Evolutionary conservation across 2,797 vertebrate genomes (phyloP), one percentile per base, ranked within the genome.

Genomic region (Kryptopterus vitreolus): DNA sequence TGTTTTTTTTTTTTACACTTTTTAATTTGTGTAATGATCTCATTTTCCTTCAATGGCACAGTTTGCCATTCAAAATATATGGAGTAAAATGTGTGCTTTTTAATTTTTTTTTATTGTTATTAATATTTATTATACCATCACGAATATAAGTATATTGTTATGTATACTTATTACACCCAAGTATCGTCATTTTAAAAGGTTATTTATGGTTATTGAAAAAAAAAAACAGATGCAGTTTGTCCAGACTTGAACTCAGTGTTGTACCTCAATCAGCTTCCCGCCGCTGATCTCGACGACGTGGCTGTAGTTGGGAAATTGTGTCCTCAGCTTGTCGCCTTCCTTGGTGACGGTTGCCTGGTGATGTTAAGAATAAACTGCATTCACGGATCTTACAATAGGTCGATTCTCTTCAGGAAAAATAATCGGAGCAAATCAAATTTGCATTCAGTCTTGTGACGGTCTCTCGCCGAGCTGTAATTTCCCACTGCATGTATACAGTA

Each of bases 201-300:
- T n/a, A n/a, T n/a, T n/a, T n/a, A n/a, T n/a, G n/a, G n/a, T n/a
- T n/a, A n/a, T n/a, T n/a, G n/a, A n/a, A n/a, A n/a, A n/a, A n/a
- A n/a, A n/a, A n/a, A n/a, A n/a, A n/a, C n/a, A n/a, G n/a, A n/a
- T 26, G 26, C n/a, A 20, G 1, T 31, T 20, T 71, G 13, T 15
- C 18, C 35, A 24, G 15, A 16, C n/a, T 58, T 29, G 58, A 12
- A 9, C 6, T 53, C 12, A 33, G 7, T 61, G 65, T 72, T 84
- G 90, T 82, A 93, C 97, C 95, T 99, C 97, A 0, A 98, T 79
- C 52, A 99, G 93, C 78, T 97, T 98, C 76, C 92, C 96, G 9
- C 93, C 95, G 16, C 76, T 86, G 76, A 98, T 91, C 93, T 98
- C 97, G 22, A 93, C 89, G 78, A 92, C 94, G 80, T 97, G 95